phyloP scores from a whole-genome alignment of 2,113 vertebrate species.

The Jaculus jaculus region DNA sequence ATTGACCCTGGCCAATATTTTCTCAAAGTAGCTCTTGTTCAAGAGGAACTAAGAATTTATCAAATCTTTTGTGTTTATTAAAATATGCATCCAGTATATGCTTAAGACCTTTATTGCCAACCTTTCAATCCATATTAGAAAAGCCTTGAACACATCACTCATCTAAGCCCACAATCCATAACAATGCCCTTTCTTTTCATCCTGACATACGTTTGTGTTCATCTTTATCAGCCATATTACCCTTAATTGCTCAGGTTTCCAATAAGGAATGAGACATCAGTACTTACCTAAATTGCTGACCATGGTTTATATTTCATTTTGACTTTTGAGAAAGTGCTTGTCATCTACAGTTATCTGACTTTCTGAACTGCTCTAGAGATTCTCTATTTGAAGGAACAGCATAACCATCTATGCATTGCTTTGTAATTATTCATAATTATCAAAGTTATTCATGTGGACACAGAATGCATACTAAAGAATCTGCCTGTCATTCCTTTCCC shows the following conservation, averaged over 20 bases:
- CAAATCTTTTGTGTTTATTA: neutral
- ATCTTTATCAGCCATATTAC: neutral
- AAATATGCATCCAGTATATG: neutral
- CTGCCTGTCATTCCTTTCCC: neutral
- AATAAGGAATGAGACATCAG: neutral
- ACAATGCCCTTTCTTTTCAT: neutral
- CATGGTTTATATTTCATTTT: neutral
- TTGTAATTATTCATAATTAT: constrained; percentile 17
- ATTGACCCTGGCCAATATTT: neutral
- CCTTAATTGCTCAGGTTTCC: constrained; percentile 2
- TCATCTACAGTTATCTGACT: constrained; percentile 47
- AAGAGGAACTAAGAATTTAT: neutral
- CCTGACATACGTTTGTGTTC: neutral
- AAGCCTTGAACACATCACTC: neutral
- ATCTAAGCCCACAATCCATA: neutral
- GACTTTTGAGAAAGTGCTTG: constrained; percentile 25
- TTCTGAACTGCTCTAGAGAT: constrained; percentile 45
- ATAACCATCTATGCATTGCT: neutral
- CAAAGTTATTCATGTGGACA: neutral
- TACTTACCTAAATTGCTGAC: neutral
- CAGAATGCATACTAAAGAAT: neutral
- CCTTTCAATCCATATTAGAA: neutral
- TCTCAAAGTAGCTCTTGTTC: neutral
- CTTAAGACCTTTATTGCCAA: neutral
- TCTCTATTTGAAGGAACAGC: neutral